These are phyloP conservation scores for Lasioglossum lativentre DNA, from an alignment of 2,888 invertebrate species.

Conservation along the genomic window DNA sequence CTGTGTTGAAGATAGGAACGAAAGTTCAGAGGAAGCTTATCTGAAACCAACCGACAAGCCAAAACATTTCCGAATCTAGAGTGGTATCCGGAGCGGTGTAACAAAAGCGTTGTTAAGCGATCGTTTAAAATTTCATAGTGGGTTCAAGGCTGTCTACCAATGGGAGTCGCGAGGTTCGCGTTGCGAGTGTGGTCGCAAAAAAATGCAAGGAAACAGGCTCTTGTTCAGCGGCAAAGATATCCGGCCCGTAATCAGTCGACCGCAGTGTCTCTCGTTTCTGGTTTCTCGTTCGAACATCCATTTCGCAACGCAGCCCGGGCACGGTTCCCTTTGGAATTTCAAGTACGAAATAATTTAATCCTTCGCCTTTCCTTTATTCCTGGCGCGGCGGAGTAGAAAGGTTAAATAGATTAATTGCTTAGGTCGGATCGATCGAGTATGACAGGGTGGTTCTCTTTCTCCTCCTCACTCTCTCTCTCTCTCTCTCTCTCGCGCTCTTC, in stretches of 20 bases:
- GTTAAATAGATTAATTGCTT: conserved; percentile 73
- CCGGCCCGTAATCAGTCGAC: conserved; percentile 46
- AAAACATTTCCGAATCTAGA: not conserved
- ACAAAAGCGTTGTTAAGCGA: not conserved
- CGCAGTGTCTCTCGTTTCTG: conserved; percentile 56
- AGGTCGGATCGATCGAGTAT: conserved; percentile 70
- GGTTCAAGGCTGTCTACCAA: not conserved
- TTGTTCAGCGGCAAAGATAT: conserved; percentile 57
- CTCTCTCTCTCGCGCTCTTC: not conserved
- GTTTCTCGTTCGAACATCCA: conserved; percentile 41
- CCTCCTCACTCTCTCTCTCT: conserved; percentile 13
- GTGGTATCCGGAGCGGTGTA: not conserved
- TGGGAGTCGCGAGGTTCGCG: not conserved
- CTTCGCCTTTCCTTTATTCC: conserved; percentile 62
- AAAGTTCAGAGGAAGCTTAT: not conserved
- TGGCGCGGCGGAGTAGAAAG: conserved; percentile 60
- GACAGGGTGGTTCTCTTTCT: conserved; percentile 42
- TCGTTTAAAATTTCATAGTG: not conserved
- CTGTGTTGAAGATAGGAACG: not conserved
- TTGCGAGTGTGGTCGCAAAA: not conserved
- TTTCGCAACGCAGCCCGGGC: conserved; percentile 49
- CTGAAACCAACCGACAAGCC: not conserved
- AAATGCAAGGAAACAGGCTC: conserved; percentile 44
- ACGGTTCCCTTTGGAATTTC: conserved; percentile 49
- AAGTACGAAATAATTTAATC: conserved; percentile 68